phyloP scores from a whole-genome alignment of 2,797 vertebrate genomes.

The Epinephelus malabaricus region DNA sequence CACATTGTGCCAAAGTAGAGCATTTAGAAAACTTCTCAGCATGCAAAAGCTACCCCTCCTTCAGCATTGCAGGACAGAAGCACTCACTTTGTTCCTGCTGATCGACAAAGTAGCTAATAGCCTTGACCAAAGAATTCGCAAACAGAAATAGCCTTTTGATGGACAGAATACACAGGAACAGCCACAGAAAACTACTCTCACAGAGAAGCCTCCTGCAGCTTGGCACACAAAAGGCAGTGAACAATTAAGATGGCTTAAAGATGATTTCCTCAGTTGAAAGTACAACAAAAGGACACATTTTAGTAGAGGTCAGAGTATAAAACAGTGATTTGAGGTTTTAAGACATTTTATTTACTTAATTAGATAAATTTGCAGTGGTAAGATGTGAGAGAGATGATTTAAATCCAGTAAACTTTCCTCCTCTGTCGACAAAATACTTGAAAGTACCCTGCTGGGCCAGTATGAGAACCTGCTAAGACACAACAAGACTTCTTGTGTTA shows the following conservation, averaged over 20 bases:
- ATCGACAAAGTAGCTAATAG: conserved; percentile 21
- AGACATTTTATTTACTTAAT: conserved; percentile 12
- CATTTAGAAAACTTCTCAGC: background rate
- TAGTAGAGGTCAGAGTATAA: background rate
- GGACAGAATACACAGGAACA: background rate
- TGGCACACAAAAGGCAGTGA: conserved; percentile 2
- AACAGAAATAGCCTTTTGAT: conserved; percentile 6
- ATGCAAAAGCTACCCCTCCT: background rate
- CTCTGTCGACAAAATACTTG: conserved; percentile 23
- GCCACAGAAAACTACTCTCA: background rate
- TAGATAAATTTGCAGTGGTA: background rate
- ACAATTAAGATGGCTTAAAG: background rate
- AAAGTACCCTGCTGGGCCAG: conserved; percentile 24
- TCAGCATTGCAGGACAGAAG: background rate
- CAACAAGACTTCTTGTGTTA: conserved; percentile 48
- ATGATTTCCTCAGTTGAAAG: conserved; percentile 18
- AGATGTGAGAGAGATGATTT: background rate
- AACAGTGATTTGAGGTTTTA: conserved; percentile 17
- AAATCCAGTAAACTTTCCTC: conserved; percentile 11
- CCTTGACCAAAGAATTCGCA: background rate
- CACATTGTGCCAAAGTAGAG: background rate
- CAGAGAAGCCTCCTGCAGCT: background rate
- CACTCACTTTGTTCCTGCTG: background rate
- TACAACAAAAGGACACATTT: background rate
- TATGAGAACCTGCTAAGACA: conserved; percentile 18